phyloP scores from a whole-genome alignment of 2,113 vertebrate genomes.

The Hydrochoerus hydrochaeris region DNA sequence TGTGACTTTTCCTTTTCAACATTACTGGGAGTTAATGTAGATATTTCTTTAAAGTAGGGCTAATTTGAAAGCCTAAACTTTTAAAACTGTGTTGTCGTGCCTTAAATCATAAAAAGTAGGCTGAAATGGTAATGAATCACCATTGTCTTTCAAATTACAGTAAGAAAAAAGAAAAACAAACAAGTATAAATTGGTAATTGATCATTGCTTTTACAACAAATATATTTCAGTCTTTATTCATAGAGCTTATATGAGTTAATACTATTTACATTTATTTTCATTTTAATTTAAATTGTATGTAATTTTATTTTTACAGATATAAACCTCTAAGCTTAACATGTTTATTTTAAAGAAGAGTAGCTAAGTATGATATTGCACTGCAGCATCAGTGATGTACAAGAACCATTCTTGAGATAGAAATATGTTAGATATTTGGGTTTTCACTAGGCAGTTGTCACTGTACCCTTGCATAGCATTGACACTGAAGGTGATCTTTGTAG shows the following conservation, averaged over 20 bases:
- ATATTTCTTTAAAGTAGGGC: background rate
- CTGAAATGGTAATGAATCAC: background rate
- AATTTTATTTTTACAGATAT: background rate
- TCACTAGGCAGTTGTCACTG: background rate
- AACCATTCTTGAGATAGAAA: background rate
- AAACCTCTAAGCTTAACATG: background rate
- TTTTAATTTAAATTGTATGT: background rate
- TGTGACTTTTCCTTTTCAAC: background rate
- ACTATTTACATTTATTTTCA: background rate
- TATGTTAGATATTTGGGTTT: background rate
- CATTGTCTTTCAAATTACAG: slow-evolving; percentile 3
- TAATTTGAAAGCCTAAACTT: background rate
- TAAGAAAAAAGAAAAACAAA: slow-evolving; percentile 18
- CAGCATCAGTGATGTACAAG: background rate
- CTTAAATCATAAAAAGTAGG: background rate
- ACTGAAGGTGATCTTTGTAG: background rate
- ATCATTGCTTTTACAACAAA: background rate
- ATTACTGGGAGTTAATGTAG: background rate
- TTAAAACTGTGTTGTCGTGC: background rate
- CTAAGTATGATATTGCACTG: background rate
- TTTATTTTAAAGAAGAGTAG: slow-evolving; percentile 20
- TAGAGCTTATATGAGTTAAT: background rate
- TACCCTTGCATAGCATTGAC: background rate
- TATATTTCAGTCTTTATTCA: background rate
- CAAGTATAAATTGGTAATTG: slow-evolving; percentile 13